Evolutionary conservation across 2,797 vertebrate genomes (phyloP).

Genomic region (Spheniscus humboldti): DNA sequence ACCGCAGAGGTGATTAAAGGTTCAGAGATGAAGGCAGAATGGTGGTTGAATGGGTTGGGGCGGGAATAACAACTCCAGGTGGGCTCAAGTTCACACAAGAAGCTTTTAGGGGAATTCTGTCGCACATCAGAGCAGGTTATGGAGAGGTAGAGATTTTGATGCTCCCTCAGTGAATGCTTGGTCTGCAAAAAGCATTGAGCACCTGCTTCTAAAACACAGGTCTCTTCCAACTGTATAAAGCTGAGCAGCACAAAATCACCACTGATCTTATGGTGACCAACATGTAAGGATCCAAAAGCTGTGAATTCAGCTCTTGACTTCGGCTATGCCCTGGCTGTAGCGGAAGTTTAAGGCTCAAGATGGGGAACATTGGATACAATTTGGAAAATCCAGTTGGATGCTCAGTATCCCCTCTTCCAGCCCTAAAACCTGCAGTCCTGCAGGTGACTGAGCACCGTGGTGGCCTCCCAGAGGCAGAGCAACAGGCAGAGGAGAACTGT

Average conservation of each 20-base stretch:
- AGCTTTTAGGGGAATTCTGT: not conserved
- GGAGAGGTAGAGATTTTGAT: not conserved
- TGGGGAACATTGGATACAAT: accelerated
- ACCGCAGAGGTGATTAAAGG: not conserved
- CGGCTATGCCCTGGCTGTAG: not conserved
- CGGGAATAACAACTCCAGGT: not conserved
- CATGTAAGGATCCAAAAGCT: not conserved
- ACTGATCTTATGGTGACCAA: not conserved
- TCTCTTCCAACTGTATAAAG: not conserved
- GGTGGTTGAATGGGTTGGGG: not conserved
- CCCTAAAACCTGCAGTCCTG: not conserved
- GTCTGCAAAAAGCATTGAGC: not conserved
- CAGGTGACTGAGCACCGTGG: not conserved
- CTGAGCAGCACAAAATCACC: not conserved
- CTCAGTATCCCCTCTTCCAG: not conserved
- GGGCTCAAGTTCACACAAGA: not conserved
- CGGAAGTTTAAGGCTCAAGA: not conserved
- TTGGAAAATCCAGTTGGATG: not conserved
- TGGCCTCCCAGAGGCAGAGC: not conserved
- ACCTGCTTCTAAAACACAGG: not conserved
- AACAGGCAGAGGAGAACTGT: not conserved
- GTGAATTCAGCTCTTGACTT: not conserved
- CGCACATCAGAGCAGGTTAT: not conserved
- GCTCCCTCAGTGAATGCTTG: not conserved
- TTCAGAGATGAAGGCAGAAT: not conserved